Base-by-base conservation (phyloP, 2,888 invertebrate species). In the Nebria salina region DNA sequence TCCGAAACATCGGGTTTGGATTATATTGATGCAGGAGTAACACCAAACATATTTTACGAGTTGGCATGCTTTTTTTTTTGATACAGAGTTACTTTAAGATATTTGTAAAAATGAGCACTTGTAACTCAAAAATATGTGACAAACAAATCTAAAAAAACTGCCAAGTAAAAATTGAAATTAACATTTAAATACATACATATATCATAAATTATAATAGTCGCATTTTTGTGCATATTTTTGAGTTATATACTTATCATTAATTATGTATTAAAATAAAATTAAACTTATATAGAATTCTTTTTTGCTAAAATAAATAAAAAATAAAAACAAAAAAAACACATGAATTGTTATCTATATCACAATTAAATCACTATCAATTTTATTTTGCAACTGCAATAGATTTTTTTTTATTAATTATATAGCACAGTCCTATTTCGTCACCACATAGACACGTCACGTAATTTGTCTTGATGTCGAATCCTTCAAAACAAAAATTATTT, bases 381-480 rank as follows among this genome's bases (percentile, higher is more conserved):
- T 54, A 41, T 25, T 54, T 54, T 75, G 43, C 13, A 75, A 70
- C 15, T 70, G 70, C 70, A 25, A 70, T 70, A 34, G 26, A 70
- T 70, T 25, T 70, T 26, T 20, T 20, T 25, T 26, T 34, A 54
- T 54, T 54, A 11, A 68, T 25, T 68, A 26, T 68, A 68, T 77
- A 70, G 72, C 42, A 72, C 73, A 25, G 68, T 70, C 6, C 70
- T 5, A 34, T 83, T 83, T 81, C 82, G 83, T 90, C 89, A 92
- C 92, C 92, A 91, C 91, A 91, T 91, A 82, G 87, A 84, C 25
- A 87, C 87, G 81, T 91, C 91, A 85, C 91, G 91, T 34, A 91
- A 89, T 86, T 91, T 88, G 85, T 91, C 91, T 20, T 90, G 86
- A 72, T 90, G 90, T 77, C 91, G 90, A 85, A 89, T 90, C 85